A percentile compares a stretch with the other conserved stretches of the same genome.
Evolutionary conservation across 1,140 invertebrate genomes (phyloP).

Genomic region (Diprion similis): DNA sequence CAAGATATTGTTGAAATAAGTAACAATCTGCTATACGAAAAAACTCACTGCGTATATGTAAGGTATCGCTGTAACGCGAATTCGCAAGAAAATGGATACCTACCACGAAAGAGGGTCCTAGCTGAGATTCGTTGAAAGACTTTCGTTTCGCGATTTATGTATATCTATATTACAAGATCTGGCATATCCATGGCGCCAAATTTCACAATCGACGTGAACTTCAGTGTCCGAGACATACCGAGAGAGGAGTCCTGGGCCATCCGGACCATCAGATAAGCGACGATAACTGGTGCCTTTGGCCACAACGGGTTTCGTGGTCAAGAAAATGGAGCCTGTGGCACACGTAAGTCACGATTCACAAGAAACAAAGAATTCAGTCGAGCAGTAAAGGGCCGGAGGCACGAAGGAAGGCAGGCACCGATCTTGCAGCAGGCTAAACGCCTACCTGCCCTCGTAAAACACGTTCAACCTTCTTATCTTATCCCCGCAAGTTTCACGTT

Average conservation of each 20-base stretch:
- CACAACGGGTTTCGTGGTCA: neutral
- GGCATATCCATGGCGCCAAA: neutral
- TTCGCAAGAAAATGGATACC: too few relatives aligned
- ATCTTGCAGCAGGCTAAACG: constrained; percentile 5
- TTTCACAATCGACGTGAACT: constrained; percentile 5
- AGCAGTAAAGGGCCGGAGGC: constrained; percentile 1
- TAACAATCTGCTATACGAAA: too few relatives aligned
- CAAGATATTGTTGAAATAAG: too few relatives aligned
- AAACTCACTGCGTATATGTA: too few relatives aligned
- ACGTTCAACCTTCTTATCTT: constrained; percentile 5
- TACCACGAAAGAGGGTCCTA: too few relatives aligned
- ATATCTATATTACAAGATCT: too few relatives aligned
- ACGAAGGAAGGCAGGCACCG: neutral
- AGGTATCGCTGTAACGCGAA: too few relatives aligned
- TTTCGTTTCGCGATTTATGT: too few relatives aligned
- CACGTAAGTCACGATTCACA: constrained; percentile 7
- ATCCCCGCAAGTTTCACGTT: constrained; percentile 1
- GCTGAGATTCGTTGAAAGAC: too few relatives aligned
- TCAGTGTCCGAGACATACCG: neutral
- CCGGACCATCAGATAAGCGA: constrained; percentile 1
- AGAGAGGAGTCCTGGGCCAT: neutral
- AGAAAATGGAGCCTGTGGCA: neutral
- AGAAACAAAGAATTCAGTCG: constrained; percentile 5
- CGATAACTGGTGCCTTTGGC: neutral
- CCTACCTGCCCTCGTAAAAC: constrained; percentile 6